Evolutionary conservation across 2,888 invertebrate genomes (phyloP).

Genomic region (Noctuana brunneofusca): DNA sequence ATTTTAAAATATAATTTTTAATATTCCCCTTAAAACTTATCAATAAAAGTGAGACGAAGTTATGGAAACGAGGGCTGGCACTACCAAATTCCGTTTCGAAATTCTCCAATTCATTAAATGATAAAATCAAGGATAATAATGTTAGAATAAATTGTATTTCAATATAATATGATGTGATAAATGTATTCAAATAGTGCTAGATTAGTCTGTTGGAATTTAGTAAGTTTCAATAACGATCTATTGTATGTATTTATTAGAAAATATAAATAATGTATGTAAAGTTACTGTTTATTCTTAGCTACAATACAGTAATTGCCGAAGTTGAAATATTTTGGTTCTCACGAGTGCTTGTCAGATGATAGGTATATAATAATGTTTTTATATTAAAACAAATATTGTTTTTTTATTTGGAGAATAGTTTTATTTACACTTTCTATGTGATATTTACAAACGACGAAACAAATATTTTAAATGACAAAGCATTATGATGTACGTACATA

Average conservation of each 20-base stretch:
- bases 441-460: conserved; percentile 69
- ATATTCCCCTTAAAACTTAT: too few species aligned
- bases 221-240: neutral
- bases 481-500: conserved; percentile 36
- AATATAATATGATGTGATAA: conserved; percentile 4
- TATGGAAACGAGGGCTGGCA: neutral
- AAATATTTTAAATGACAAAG: conserved; percentile 52
- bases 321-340: conserved; percentile 8
- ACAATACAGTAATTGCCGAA: neutral
- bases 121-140: neutral
- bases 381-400: conserved; percentile 52
- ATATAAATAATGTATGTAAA: conserved; percentile 7
- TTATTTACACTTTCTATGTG: conserved; percentile 77
- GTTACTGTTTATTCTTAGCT: neutral
- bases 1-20: too few species aligned
- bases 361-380: conserved; percentile 18
- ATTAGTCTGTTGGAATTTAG: neutral
- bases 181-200: neutral
- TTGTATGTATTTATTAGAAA: neutral
- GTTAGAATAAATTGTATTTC: neutral
- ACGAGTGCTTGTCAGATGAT: conserved; percentile 13
- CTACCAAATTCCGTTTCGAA: neutral
- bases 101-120: neutral
- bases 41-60: too few species aligned
- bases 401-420: conserved; percentile 72